Conservation (phyloP, 1,140 invertebrate genomes). For the Kradibia gibbosae region DNA sequence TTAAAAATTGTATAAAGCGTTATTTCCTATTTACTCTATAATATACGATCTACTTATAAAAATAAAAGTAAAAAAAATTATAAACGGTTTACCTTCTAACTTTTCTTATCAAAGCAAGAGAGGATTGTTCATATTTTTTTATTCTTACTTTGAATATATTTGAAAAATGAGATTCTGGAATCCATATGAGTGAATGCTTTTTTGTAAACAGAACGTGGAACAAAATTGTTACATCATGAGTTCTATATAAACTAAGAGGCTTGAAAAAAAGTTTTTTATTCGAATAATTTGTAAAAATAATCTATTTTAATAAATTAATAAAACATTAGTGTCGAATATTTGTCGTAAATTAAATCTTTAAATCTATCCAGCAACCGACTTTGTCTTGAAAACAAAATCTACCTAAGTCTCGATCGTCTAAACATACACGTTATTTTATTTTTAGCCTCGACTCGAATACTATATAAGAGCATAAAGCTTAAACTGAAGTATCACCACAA, state of each 20-base stretch:
- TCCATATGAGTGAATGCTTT: background rate
- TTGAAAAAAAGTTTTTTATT: background rate
- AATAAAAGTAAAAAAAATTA: background rate
- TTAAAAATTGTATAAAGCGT: background rate
- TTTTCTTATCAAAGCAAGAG: conserved; percentile 2
- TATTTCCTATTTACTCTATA: background rate
- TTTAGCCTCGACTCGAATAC: background rate
- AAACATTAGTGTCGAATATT: background rate
- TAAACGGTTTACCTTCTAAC: background rate
- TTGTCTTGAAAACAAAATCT: background rate
- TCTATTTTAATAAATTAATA: background rate
- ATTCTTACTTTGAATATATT: conserved; percentile 9
- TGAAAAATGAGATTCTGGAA: conserved; percentile 2
- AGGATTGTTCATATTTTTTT: background rate
- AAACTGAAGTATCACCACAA: conserved; percentile 11
- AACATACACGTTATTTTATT: background rate
- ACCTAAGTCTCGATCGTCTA: background rate
- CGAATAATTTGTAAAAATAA: background rate
- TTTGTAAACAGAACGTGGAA: background rate
- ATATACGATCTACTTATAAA: background rate
- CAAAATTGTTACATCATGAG: background rate
- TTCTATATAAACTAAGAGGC: background rate
- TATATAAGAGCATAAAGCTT: conserved; percentile 1
- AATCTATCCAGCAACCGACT: background rate
- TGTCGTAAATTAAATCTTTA: background rate